A percentile compares a stretch with the other conserved stretches of the same genome.
Evolutionary conservation across 2,113 vertebrate species (phyloP).

Genomic region (Aldabrachelys gigantea): DNA sequence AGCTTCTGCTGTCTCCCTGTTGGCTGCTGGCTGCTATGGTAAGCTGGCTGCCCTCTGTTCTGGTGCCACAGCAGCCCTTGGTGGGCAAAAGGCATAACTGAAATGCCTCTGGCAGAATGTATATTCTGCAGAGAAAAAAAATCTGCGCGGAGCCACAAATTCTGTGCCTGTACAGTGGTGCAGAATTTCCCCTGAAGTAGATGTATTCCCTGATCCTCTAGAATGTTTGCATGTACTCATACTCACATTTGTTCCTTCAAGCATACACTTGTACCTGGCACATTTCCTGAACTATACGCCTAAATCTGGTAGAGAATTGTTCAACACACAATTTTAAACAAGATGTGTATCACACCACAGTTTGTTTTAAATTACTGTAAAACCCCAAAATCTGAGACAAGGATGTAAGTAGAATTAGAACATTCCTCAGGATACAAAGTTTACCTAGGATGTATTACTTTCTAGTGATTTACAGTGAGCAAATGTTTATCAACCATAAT

Average conservation of each 20-base stretch:
- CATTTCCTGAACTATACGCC: background rate
- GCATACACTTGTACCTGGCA: background rate
- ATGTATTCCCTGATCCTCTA: background rate
- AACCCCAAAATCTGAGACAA: background rate
- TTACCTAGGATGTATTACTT: background rate
- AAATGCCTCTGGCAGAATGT: no score
- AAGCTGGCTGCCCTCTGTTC: no score
- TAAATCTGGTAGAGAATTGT: background rate
- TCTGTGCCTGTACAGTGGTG: no score
- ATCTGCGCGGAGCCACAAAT: no score
- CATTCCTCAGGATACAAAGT: background rate
- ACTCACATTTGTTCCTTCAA: background rate
- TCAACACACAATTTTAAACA: background rate
- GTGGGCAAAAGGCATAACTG: no score
- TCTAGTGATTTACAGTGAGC: background rate
- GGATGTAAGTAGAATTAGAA: background rate
- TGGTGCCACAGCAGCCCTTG: no score
- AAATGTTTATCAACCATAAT: constrained; percentile 56
- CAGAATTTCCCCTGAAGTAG: no score
- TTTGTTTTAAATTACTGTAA: background rate
- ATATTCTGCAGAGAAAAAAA: no score
- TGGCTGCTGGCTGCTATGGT: no score
- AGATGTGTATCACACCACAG: background rate
- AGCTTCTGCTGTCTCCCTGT: no score
- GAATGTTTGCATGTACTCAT: accelerated